phyloP scores from a whole-genome alignment of 2,888 invertebrate genomes.

The Acrobasis suavella region DNA sequence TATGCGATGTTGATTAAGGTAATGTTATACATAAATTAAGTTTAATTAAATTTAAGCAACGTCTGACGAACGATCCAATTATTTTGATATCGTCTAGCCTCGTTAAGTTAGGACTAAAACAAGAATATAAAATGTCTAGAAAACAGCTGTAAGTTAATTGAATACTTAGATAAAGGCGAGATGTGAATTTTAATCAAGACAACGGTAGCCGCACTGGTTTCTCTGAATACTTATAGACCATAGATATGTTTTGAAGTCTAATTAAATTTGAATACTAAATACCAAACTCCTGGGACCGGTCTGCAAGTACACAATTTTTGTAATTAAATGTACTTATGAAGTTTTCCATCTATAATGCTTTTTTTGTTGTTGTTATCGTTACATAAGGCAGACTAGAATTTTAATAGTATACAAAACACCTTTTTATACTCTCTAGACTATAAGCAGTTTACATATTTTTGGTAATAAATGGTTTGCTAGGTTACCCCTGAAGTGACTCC shows the following conservation, averaged over 20 bases:
- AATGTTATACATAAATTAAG: not conserved
- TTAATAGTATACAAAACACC: too few species aligned
- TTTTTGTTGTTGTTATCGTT: too few species aligned
- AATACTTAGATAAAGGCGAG: not conserved
- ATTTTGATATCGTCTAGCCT: conserved; percentile 1
- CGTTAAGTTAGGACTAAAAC: not conserved
- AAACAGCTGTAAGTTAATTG: not conserved
- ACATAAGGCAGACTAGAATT: too few species aligned
- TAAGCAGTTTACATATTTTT: too few species aligned
- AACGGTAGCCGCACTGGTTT: not conserved
- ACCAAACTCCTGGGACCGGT: not conserved
- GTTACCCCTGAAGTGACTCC: too few species aligned
- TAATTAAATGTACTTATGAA: too few species aligned
- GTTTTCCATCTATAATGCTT: too few species aligned
- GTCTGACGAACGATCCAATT: not conserved
- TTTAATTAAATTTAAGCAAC: not conserved
- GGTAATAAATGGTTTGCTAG: too few species aligned
- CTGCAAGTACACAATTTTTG: too few species aligned
- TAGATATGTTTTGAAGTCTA: not conserved
- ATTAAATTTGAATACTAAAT: not conserved
- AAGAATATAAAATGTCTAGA: not conserved
- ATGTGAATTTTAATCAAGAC: not conserved
- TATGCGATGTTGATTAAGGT: not conserved
- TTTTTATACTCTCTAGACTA: too few species aligned
- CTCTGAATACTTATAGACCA: not conserved